phyloP scores from a whole-genome alignment of 2,888 invertebrate genomes.

The Bursaphelenchus okinawaensis region DNA sequence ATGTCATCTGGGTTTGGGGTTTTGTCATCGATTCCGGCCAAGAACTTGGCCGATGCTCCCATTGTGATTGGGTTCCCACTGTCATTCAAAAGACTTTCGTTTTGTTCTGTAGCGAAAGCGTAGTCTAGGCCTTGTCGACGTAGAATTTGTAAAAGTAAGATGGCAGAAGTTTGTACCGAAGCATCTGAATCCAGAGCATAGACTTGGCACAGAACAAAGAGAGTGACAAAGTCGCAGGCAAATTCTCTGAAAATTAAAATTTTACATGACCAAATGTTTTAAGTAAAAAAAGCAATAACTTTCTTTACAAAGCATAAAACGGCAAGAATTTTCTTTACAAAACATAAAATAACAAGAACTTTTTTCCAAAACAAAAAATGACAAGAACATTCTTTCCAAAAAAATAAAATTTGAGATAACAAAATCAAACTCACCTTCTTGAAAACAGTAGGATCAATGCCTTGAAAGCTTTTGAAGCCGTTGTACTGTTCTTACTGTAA shows the following conservation, averaged over 20 bases:
- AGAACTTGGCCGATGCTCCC: neutral
- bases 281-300: too few species aligned
- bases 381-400: neutral
- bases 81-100: slow-evolving; percentile 15
- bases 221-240: slow-evolving; percentile 76
- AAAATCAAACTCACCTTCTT: slow-evolving; percentile 63
- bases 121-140: slow-evolving; percentile 85
- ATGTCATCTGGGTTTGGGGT: slow-evolving; percentile 3
- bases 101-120: slow-evolving; percentile 44
- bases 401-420: neutral
- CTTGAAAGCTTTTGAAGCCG: slow-evolving; percentile 92
- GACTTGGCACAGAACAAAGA: slow-evolving; percentile 91
- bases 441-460: slow-evolving; percentile 93
- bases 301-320: too few species aligned
- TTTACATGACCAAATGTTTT: too few species aligned
- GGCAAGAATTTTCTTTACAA: too few species aligned
- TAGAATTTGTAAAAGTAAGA: slow-evolving; percentile 80
- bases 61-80: slow-evolving; percentile 4
- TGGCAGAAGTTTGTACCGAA: slow-evolving; percentile 66
- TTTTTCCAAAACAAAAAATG: neutral
- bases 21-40: neutral
- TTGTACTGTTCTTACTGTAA: slow-evolving; percentile 77
- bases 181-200: slow-evolving; percentile 77
- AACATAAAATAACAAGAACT: neutral
- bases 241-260: slow-evolving; percentile 70